Conservation (phyloP, 2,113 vertebrate genomes). For the Ictalurus punctatus region DNA sequence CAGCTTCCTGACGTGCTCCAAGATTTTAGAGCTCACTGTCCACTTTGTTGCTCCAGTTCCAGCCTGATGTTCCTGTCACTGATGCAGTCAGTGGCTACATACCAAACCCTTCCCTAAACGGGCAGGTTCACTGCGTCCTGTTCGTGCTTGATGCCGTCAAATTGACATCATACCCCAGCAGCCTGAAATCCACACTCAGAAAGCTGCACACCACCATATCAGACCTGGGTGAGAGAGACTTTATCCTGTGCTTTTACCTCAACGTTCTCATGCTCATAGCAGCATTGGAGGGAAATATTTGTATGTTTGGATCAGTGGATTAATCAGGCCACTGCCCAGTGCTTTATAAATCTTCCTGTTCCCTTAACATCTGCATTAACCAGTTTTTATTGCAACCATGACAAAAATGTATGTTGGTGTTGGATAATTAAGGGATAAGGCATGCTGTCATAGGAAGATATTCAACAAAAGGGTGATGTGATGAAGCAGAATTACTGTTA, state of each 20-base stretch:
- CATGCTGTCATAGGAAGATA: no score
- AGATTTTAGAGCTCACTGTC: neutral
- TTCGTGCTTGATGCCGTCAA: constrained; percentile 46
- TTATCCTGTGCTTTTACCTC: neutral
- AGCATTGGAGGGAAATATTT: neutral
- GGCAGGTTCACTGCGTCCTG: constrained; percentile 37
- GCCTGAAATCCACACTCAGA: constrained; percentile 18
- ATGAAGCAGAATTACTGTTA: no score
- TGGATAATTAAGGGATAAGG: no score
- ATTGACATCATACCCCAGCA: constrained; percentile 12
- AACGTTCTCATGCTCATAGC: neutral
- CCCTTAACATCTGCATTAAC: no score
- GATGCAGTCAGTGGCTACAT: constrained; percentile 2
- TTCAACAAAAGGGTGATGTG: no score
- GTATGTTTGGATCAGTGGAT: neutral
- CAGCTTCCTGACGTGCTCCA: neutral
- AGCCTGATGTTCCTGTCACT: neutral
- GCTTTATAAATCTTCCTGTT: no score
- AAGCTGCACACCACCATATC: neutral
- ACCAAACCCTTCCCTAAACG: neutral
- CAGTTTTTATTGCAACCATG: no score
- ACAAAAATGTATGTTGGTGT: no score
- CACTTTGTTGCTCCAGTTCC: constrained; percentile 30
- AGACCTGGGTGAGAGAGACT: constrained; percentile 23
- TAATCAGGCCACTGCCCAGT: neutral